These are phyloP conservation scores for Stenichneumon culpator DNA, from an alignment of 2,888 invertebrate genomes.

Conservation along the genomic window DNA sequence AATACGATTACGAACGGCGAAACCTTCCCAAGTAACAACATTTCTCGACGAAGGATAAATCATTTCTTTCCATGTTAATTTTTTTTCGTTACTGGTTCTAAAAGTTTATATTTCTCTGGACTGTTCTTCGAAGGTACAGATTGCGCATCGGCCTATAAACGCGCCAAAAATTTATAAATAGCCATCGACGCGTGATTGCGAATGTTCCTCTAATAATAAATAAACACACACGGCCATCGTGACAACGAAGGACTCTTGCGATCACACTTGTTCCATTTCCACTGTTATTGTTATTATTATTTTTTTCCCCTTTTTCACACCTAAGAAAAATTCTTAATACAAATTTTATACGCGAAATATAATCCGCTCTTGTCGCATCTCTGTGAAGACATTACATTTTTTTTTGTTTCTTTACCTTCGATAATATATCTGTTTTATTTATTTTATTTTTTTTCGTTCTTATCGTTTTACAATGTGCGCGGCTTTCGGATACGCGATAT, in stretches of 20 bases:
- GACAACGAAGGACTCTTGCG: slow-evolving; percentile 31
- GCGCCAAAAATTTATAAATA: slow-evolving; percentile 57
- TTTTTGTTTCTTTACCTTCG: slow-evolving; percentile 23
- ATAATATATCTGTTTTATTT: slow-evolving; percentile 25
- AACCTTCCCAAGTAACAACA: background rate
- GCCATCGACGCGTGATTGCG: slow-evolving; percentile 59
- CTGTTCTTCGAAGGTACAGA: slow-evolving; percentile 58
- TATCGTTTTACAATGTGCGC: slow-evolving; percentile 32
- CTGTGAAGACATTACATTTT: slow-evolving; percentile 45
- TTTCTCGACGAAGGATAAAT: background rate
- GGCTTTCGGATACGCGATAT: slow-evolving; percentile 35
- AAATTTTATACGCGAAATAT: slow-evolving; percentile 42
- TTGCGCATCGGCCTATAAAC: slow-evolving; percentile 46
- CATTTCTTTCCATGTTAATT: background rate
- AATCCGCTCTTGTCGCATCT: slow-evolving; percentile 21
- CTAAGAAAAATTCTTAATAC: slow-evolving; percentile 40
- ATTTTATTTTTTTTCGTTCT: slow-evolving; percentile 27
- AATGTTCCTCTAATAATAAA: slow-evolving; percentile 61
- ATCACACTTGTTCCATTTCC: slow-evolving; percentile 58
- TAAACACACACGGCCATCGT: slow-evolving; percentile 52
- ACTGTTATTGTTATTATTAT: slow-evolving; percentile 34
- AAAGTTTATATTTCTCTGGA: slow-evolving; percentile 61
- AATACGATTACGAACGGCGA: background rate
- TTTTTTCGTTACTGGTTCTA: slow-evolving; percentile 35
- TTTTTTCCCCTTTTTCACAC: slow-evolving; percentile 36